Evolutionary conservation across 2,113 vertebrate genomes (phyloP), one percentile per base, ranked within the genome.

Genomic region (Eulemur macaco): DNA sequence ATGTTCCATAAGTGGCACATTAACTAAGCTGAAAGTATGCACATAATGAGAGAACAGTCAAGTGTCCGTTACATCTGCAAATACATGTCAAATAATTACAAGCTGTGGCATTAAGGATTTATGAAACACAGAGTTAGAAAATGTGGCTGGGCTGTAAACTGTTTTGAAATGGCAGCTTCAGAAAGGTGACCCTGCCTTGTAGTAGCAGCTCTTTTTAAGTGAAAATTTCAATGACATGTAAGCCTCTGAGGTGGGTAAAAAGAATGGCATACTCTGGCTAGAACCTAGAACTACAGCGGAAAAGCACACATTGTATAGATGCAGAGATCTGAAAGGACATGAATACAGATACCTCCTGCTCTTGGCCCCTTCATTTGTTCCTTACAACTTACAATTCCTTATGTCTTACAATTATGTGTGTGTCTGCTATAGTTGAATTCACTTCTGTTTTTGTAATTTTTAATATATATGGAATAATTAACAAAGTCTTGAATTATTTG

Each of bases 131-230:
- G 29, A 42, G 45, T 82, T 89, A 25, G 31, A 12, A 76, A 58
- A 83, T 52, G 42, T 56, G 20, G 6, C 39, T 39, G 29, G 89
- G 21, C 86, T 86, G 15, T 31, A 71, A 31, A 34, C 37, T 76
- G 29, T 82, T 94, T 60, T 76, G 64, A 89, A 94, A 84, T 82
- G 56, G 29, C 34, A 77, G 56, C 21, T 94, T 77, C 39, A 82
- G 83, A 54, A 74, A 73, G 50, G 37, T 63, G 25, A 31, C 66
- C 18, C 11, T 91, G 6, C 71, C 50, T 45, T 37, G 2, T 69
- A 50, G 29, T 64, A 27, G 76, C 60, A 60, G 42, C 81, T 92
- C 56, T 66, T 86, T 73, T 89, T 78, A 93, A 52, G 31, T 71
- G 39, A 77, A 73, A 82, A 25, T 17, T 20, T 42, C 63, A 50